Base-by-base conservation (phyloP, 92 coral and sea anemone genomes). In the Metridium senile region DNA sequence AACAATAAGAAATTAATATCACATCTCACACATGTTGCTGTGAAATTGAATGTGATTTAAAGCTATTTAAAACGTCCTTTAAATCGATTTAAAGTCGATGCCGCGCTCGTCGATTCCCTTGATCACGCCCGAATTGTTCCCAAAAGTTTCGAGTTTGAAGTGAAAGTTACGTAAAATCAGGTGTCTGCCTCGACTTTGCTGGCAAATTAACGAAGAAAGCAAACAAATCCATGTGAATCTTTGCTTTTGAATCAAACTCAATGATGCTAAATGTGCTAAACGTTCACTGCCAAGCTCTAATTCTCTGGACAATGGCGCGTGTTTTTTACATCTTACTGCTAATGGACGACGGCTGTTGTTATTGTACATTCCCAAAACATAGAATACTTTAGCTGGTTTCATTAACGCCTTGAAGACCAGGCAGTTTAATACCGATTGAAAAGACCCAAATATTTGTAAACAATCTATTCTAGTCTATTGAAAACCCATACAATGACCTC, bases 361-460 rank as follows among this genome's bases (percentile, higher is more conserved):
- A 73, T 73, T 58, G 78, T 73, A 73, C 53, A 30, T 46, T 26
- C 28, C 32, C 9, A 63, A 16, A 63, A 6, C 21, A 2, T 54
- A 13, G 23, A 63, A 28, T n/a, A 26, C 32, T 28, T 63, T 28
- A 27, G 11, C 30, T 45, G 32, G 78, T 62, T 73, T 73, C 78
- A 73, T 73, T 73, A 73, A 73, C 78, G 64, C 78, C 78, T 73
- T 46, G 54, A 73, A 73, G 64, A 11, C 78, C 51, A 57, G 51
- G 33, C 78, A 58, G 54, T 73, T 62, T 73, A 73, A 26, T 57
- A 33, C 13, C 58, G 78, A 79, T 53, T 52, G 84, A 70, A 56
- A 27, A 53, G 61, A 49, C 29, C 43, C 10, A 79, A 79, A 79
- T 70, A 79, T 79, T 68, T 70, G 84, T 71, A 79, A 66, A 79